Percentiles rank a stretch among this genome's conserved stretches.
Evolutionary conservation across 2,888 invertebrate species (phyloP).

Genomic region (Eupithecia abbreviata): DNA sequence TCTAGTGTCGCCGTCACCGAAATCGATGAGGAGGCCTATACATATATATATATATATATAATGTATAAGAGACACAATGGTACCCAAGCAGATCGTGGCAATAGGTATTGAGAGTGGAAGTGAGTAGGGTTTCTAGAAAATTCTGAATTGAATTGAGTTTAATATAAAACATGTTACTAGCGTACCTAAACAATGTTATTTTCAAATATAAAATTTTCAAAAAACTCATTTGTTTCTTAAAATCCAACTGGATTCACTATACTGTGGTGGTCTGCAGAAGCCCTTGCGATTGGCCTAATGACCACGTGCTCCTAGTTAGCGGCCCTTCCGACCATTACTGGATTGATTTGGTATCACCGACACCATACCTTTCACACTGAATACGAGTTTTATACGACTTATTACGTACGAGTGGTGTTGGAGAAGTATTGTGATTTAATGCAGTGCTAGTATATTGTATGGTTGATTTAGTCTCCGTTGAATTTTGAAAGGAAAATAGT

Average conservation of each 20-base stretch:
- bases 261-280: slow-evolving; percentile 48
- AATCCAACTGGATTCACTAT: neutral
- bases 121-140: too few species aligned
- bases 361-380: slow-evolving; percentile 70
- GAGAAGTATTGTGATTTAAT: slow-evolving; percentile 14
- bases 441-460: neutral
- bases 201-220: neutral
- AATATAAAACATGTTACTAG: too few species aligned
- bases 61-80: too few species aligned
- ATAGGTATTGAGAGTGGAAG: too few species aligned
- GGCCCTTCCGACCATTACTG: slow-evolving; percentile 69
- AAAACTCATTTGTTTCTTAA: neutral
- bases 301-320: slow-evolving; percentile 80
- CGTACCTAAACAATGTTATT: too few species aligned
- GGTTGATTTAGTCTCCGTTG: neutral
- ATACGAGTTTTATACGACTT: slow-evolving; percentile 58
- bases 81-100: too few species aligned
- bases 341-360: slow-evolving; percentile 71
- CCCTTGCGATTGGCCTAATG: slow-evolving; percentile 76
- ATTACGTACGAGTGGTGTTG: slow-evolving; percentile 8
- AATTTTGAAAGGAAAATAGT: neutral
- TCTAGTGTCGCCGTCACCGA: too few species aligned
- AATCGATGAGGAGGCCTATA: too few species aligned
- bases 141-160: too few species aligned
- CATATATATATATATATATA: too few species aligned